Percentiles rank a stretch among this genome's conserved stretches.
Evolutionary conservation across 2,113 vertebrate genomes (phyloP).

Genomic region (Penelope pileata): DNA sequence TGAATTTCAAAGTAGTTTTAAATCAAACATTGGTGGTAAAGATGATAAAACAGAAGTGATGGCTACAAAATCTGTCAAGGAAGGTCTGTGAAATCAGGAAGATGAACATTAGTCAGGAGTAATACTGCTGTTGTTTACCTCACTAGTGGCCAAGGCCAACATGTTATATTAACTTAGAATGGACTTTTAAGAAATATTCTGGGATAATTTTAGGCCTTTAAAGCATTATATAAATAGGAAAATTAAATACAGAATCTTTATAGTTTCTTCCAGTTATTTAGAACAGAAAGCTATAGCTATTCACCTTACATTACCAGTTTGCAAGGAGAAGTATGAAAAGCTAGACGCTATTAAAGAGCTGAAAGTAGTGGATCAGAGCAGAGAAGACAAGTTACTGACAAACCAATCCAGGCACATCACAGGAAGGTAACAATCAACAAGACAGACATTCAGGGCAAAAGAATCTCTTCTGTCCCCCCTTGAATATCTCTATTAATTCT

Average conservation of each 20-base stretch:
- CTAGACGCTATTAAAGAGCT: neutral
- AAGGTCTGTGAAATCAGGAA: neutral
- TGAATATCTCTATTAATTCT: neutral
- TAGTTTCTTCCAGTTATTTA: neutral
- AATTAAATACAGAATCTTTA: neutral
- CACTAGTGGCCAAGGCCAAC: neutral
- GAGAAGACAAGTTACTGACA: constrained; percentile 31
- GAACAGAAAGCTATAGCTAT: neutral
- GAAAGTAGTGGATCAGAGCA: neutral
- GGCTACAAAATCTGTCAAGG: neutral
- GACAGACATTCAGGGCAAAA: constrained; percentile 21
- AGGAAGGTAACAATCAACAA: constrained; percentile 3
- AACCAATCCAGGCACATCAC: neutral
- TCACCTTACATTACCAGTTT: neutral
- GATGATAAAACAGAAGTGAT: neutral
- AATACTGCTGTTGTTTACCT: neutral
- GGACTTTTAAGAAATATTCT: neutral
- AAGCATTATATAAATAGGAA: neutral
- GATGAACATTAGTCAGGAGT: neutral
- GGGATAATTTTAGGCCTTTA: neutral
- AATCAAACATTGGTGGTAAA: neutral
- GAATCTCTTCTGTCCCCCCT: neutral
- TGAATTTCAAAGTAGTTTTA: neutral
- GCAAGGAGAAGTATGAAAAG: neutral
- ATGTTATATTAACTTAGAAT: neutral